Conservation (phyloP, 2,888 invertebrate species). For the Oligia strigilis region DNA sequence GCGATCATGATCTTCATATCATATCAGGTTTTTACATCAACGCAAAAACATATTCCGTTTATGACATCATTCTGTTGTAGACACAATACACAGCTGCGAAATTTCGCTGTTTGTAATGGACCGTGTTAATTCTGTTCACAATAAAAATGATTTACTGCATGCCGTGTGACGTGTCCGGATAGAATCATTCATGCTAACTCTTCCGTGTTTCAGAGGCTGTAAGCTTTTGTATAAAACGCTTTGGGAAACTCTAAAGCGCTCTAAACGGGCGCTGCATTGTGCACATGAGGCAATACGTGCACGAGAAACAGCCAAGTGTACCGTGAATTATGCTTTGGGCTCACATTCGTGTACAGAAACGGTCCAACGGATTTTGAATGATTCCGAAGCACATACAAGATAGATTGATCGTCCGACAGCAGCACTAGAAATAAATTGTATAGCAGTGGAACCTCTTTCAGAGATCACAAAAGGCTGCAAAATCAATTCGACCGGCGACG, state of each 20-base stretch:
- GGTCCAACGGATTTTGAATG: constrained; percentile 34
- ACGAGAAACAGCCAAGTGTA: constrained; percentile 27
- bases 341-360: constrained; percentile 23
- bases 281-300: constrained; percentile 22
- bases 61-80: constrained; percentile 22
- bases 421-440: constrained; percentile 65
- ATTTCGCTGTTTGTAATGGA: constrained; percentile 47
- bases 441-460: constrained; percentile 67
- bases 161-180: constrained; percentile 42
- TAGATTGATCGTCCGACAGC: constrained; percentile 44
- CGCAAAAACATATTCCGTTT: constrained; percentile 45
- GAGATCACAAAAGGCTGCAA: constrained; percentile 78
- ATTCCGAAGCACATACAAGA: constrained; percentile 40
- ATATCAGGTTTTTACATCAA: constrained; percentile 47
- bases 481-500: constrained; percentile 85
- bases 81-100: constrained; percentile 34
- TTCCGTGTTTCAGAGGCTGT: constrained; percentile 41
- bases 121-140: constrained; percentile 44
- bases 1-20: constrained; percentile 40
- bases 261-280: constrained; percentile 41
- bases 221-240: constrained; percentile 53
- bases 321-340: constrained; percentile 38
- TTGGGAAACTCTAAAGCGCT: constrained; percentile 42
- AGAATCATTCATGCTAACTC: constrained; percentile 58
- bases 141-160: constrained; percentile 60